Base-by-base conservation (phyloP, 2,797 vertebrate species). In the Epinephelus awoara region DNA sequence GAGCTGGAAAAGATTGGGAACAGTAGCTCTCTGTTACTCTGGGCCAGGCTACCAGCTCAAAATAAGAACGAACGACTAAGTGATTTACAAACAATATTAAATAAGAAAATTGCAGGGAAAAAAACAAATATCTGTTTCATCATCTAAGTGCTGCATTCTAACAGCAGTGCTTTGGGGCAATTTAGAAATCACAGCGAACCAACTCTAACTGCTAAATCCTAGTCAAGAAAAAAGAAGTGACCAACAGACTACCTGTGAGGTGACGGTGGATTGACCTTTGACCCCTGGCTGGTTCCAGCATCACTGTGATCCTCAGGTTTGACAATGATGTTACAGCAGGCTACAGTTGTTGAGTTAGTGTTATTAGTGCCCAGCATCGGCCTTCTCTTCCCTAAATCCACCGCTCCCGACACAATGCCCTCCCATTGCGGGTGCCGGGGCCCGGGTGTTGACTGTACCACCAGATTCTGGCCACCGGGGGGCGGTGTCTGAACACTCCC, bases 341-440 rank as follows among this genome's bases (percentile, higher is more conserved):
- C 79, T 66, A 78, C 79, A 5, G 75, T 62, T 38, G 68, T 72
- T 75, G 84, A 56, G 65, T 77, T 80, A 1, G 84, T 75, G 6
- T 54, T 74, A 56, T 51, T 85, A 44, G 64, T 82, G 21, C 66
- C 79, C 18, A 91, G 67, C n/a, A 90, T 64, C 0, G 83, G 79
- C 57, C 75, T 85, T 78, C 91, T 81, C 72, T 89, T 83, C 54
- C 66, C 79, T 56, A 87, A 73, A 62, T 89, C 84, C 67, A 85
- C 76, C 0, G 59, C 46, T 21, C 86, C 83, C 15, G 92, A 80
- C 66, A 89, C 23, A 0, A 91, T 79, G 10, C 77, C 61, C 25
- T 89, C 89, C 91, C 91, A 93, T 55, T 92, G 89, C 0, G 88
- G 85, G 55, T 88, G 93, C 14, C 62, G 59, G 9, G 82, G 86